Percentiles rank a stretch among this genome's conserved stretches.
These are phyloP conservation scores for Dromiciops gliroides DNA, from an alignment of 2,113 vertebrate genomes.

Conservation along the genomic window DNA sequence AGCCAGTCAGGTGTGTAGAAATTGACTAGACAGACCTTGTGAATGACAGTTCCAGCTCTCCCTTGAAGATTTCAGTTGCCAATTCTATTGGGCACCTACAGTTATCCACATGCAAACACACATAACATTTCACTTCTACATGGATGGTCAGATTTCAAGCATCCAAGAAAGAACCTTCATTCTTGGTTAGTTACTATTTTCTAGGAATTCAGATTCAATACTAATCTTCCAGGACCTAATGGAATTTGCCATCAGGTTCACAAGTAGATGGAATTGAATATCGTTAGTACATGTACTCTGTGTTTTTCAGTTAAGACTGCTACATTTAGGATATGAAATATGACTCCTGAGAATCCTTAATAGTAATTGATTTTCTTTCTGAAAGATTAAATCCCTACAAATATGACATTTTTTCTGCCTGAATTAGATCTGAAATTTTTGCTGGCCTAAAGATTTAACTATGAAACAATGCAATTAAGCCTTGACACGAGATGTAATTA, in stretches of 20 bases:
- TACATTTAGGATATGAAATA: slow-evolving; percentile 38
- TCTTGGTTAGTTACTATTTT: slow-evolving; percentile 29
- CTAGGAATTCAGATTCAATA: slow-evolving; percentile 74
- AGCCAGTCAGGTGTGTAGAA: not conserved
- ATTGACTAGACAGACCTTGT: not conserved
- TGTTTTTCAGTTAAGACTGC: not conserved
- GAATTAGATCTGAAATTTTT: slow-evolving; percentile 36
- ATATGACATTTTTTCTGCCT: not conserved
- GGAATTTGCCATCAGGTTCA: slow-evolving; percentile 67
- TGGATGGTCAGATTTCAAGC: not conserved
- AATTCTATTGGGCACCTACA: not conserved
- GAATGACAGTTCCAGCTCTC: not conserved
- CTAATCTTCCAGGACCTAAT: slow-evolving; percentile 66
- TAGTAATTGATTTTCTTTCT: slow-evolving; percentile 12
- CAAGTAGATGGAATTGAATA: slow-evolving; percentile 58
- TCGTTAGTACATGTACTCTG: not conserved
- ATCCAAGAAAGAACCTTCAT: not conserved
- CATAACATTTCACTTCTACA: not conserved
- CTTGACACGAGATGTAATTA: slow-evolving; percentile 65
- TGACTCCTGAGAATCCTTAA: slow-evolving; percentile 40
- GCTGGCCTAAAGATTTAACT: slow-evolving; percentile 3
- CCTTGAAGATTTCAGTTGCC: not conserved
- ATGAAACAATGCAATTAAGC: slow-evolving; percentile 59
- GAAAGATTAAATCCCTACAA: slow-evolving; percentile 11
- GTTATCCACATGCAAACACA: not conserved